A percentile compares a stretch with the other conserved stretches of the same genome.
phyloP scores from a whole-genome alignment of 64 coral and sea anemone species.

The Exaiptasia diaphana region DNA sequence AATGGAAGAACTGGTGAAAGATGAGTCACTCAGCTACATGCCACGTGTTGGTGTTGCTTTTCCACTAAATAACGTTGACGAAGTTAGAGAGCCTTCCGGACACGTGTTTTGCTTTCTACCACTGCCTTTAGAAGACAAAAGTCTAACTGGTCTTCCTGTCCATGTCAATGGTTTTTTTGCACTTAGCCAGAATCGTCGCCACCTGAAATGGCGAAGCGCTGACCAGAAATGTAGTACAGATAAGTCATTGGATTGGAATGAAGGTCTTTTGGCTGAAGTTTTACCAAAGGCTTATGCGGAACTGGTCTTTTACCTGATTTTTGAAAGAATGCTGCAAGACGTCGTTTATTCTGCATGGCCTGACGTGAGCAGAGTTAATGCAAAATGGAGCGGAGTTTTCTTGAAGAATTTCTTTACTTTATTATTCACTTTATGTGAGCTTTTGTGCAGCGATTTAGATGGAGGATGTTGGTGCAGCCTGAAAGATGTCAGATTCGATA shows the following conservation, averaged over 20 bases:
- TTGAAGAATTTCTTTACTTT: slow-evolving; percentile 28
- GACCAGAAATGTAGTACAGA: slow-evolving; percentile 52
- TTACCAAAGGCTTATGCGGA: slow-evolving; percentile 62
- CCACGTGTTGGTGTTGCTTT: slow-evolving; percentile 57
- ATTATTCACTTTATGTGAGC: neutral
- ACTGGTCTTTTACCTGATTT: slow-evolving; percentile 8
- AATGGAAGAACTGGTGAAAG: slow-evolving; percentile 36
- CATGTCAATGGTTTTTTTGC: slow-evolving; percentile 93
- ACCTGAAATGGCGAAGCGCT: slow-evolving; percentile 72
- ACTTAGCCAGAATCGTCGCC: slow-evolving; percentile 79
- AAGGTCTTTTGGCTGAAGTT: slow-evolving; percentile 62
- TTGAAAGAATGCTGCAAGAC: neutral
- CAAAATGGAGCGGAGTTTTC: slow-evolving; percentile 59
- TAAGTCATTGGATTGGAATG: slow-evolving; percentile 67
- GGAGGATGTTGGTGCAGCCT: slow-evolving; percentile 59
- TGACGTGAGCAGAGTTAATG: slow-evolving; percentile 21
- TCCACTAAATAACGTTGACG: neutral
- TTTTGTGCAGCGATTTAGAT: slow-evolving; percentile 38
- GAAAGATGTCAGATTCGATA: slow-evolving; percentile 41
- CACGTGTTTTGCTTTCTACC: slow-evolving; percentile 83
- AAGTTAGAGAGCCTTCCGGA: neutral
- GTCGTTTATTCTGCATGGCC: slow-evolving; percentile 56
- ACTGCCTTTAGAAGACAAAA: slow-evolving; percentile 66
- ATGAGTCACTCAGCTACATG: slow-evolving; percentile 65
- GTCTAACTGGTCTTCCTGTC: slow-evolving; percentile 77